Conservation (phyloP, 1,140 invertebrate species). For the Leptopilina boulardi region DNA sequence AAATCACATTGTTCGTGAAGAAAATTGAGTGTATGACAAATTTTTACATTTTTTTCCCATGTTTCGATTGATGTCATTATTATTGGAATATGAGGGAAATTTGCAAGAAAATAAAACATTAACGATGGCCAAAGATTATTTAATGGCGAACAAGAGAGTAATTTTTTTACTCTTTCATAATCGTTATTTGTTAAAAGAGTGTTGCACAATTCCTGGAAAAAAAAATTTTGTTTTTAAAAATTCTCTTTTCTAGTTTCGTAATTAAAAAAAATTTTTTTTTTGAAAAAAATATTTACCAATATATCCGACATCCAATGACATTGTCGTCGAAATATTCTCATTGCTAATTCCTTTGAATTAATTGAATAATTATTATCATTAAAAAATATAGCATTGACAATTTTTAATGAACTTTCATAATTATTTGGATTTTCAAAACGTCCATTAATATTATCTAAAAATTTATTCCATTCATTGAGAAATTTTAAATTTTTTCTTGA, state of each 20-base stretch:
- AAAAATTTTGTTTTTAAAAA: slow-evolving; percentile 34
- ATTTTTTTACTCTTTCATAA: slow-evolving; percentile 54
- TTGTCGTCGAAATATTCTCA: slow-evolving; percentile 55
- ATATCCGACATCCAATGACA: slow-evolving; percentile 66
- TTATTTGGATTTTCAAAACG: slow-evolving; percentile 44
- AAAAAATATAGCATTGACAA: slow-evolving; percentile 59
- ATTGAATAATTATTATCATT: slow-evolving; percentile 40
- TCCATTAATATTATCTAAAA: slow-evolving; percentile 54
- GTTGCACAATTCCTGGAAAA: slow-evolving; percentile 62
- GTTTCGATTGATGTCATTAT: slow-evolving; percentile 36
- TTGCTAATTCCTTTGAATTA: slow-evolving; percentile 59
- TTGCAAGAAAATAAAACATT: slow-evolving; percentile 57
- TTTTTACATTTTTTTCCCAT: slow-evolving; percentile 44
- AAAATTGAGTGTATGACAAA: slow-evolving; percentile 59
- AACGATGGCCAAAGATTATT: slow-evolving; percentile 60
- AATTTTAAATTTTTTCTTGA: slow-evolving; percentile 60
- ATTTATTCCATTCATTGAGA: slow-evolving; percentile 61
- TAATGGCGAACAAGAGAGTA: slow-evolving; percentile 55
- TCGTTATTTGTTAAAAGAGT: slow-evolving; percentile 52
- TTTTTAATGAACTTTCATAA: slow-evolving; percentile 54
- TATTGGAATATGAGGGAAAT: slow-evolving; percentile 46
- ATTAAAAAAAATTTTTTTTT: slow-evolving; percentile 34
- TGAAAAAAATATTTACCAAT: slow-evolving; percentile 54
- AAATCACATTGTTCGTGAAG: slow-evolving; percentile 56
- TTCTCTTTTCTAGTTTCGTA: background rate